Evolutionary conservation across 2,113 vertebrate genomes (phyloP), one percentile per base, ranked within the genome.

Genomic region (Clarias magur): DNA sequence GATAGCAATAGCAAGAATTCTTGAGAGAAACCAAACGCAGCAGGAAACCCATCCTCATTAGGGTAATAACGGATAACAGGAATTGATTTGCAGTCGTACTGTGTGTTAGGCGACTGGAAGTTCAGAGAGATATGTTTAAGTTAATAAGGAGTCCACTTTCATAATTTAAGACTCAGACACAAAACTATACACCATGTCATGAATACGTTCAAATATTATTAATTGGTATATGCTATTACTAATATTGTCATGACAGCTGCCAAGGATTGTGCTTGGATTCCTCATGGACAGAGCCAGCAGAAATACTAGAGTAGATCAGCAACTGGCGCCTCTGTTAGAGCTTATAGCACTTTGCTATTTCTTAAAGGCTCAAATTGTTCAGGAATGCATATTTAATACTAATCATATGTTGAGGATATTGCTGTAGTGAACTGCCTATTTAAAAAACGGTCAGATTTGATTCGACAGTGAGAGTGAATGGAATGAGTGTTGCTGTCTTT

Each of bases 311-410:
- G 25, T 68, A 27, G 65, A 48, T 80, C 88, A 87, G 60, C 25
- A 25, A 57, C 59, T n/a, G 42, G 7, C 53, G 10, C 15, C 21
- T 60, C 19, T 63, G 23, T 30, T 27, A 1, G n/a, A 79, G 25
- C 65, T 68, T 17, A 68, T 68, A 68, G 27, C 12, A 10, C 3
- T 65, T 0, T 53, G 23, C 0, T 53, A 53, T 15, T 27, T n/a
- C 23, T 67, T 15, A 67, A 48, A 67, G 42, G 5, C 13, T 82
- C 48, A 62, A 16, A 53, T 53, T 17, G 1, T 53, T 67, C 38
- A n/a, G 42, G 3, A 63, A 59, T 13, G 10, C 60, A 56, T 25
- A 2, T 85, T 60, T 85, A 85, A 85, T 88, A 85, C 82, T 88
- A 57, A 85, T 65, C 38, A 75, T 56, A 56, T 76, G 68, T 57